Evolutionary conservation across 2,797 vertebrate species (phyloP).

Genomic region (Falco concolor): DNA sequence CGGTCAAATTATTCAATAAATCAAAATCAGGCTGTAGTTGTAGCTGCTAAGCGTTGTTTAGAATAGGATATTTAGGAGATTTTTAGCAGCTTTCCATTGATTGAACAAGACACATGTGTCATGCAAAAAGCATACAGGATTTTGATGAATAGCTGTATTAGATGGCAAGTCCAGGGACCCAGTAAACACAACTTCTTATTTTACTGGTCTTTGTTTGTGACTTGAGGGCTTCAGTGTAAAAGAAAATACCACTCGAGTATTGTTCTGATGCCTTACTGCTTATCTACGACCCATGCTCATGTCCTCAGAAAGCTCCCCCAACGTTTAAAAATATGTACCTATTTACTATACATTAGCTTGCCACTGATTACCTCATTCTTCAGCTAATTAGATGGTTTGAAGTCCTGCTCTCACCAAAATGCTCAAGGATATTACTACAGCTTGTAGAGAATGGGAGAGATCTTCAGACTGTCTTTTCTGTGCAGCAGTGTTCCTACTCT

Average conservation of each 20-base stretch:
- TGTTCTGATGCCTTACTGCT: not conserved
- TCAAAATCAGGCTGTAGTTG: constrained; percentile 64
- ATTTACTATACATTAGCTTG: not conserved
- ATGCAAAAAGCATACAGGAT: constrained; percentile 32
- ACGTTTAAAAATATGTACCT: not conserved
- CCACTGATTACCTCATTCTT: not conserved
- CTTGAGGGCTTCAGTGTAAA: not conserved
- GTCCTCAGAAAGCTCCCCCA: not conserved
- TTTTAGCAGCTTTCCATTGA: constrained; percentile 53
- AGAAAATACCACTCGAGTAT: not conserved
- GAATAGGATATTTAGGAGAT: constrained; percentile 47
- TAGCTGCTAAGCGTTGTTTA: constrained; percentile 36
- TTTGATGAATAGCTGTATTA: constrained; percentile 76
- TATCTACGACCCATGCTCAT: not conserved
- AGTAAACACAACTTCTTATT: constrained; percentile 29
- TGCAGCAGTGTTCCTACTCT: not conserved
- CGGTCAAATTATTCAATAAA: constrained; percentile 68
- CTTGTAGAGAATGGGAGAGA: not conserved
- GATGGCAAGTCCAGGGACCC: constrained; percentile 59
- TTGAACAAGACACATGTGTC: constrained; percentile 25
- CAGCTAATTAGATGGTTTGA: not conserved
- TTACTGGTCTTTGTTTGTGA: constrained; percentile 2
- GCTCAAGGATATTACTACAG: not conserved
- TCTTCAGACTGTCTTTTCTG: not conserved
- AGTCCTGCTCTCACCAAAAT: not conserved